Evolutionary conservation across 2,888 invertebrate species (phyloP), one percentile per base, ranked within the genome.

Genomic region (Fragum whitleyi): DNA sequence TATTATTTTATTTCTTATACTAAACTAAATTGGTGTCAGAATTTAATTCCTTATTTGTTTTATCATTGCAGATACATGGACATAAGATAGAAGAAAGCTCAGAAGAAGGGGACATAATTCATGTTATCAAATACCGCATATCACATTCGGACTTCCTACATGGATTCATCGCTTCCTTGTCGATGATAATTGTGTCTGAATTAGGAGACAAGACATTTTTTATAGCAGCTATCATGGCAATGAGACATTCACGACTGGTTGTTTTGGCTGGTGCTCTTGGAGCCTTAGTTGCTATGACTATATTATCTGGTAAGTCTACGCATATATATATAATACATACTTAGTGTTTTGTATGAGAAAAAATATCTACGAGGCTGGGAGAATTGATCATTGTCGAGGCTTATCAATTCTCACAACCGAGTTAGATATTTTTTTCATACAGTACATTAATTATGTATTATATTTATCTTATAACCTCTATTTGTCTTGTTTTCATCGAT

Each of bases 141-240:
- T 87, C 87, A 11, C 89, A 92, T 74, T 77, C 91, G 1, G 97
- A 97, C 79, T 98, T 99, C 94, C 95, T 97, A 91, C 97, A 98
- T 95, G 99, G 97, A 16, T 98, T 99, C 94, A 95, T 99, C 73
- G 98, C 99, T 53, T 97, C 99, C 0, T 95, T 99, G 81, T 98
- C 98, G 67, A 98, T 99, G 87, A 99, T 99, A 90, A 95, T 99
- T 79, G 98, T 99, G 67, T 99, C 99, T 0, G 99, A 99, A 95
- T 95, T 99, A 78, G 99, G 99, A 19, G 99, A 99, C 95, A 99
- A 99, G 95, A 99, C 99, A 14, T 99, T 99, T 95, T 99, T 99
- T 95, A 99, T 99, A 91, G 99, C 99, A 39, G 99, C 99, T 88
- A 99, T 99, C 85, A 98, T 99, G 99, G 98, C 99, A 1, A 99